phyloP scores from a whole-genome alignment of 2,113 vertebrate genomes.

The Notothenia coriiceps region DNA sequence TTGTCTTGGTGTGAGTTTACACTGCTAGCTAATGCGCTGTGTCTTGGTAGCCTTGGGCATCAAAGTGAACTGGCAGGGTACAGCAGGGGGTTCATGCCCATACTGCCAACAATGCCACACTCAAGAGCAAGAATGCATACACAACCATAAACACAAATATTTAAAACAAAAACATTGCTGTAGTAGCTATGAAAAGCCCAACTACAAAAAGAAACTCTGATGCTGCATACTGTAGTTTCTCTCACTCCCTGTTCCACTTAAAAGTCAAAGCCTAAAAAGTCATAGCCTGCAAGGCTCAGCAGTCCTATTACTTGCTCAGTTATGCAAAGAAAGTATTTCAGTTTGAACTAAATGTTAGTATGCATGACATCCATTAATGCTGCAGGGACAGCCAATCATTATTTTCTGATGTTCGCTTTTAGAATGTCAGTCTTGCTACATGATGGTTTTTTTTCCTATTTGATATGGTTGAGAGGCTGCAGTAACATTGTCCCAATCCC shows the following conservation, averaged over 20 bases:
- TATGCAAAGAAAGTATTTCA: conserved; percentile 35
- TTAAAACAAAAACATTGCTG: conserved; percentile 3
- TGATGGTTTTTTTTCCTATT: conserved; percentile 21
- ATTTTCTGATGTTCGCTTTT: conserved; percentile 25
- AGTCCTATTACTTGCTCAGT: conserved; percentile 24
- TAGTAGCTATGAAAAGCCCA: conserved; percentile 4
- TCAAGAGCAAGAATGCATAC: background rate
- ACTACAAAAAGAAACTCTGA: background rate
- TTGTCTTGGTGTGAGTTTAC: background rate
- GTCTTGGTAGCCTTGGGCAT: conserved; percentile 38
- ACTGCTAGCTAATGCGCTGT: conserved; percentile 29
- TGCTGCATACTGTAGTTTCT: background rate
- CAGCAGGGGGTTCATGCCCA: conserved; percentile 41
- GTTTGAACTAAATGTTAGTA: conserved; percentile 31
- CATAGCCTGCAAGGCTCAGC: conserved; percentile 25
- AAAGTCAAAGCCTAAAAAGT: conserved; percentile 5
- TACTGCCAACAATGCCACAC: conserved; percentile 10
- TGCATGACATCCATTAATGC: conserved; percentile 36
- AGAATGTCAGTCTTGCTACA: conserved; percentile 1
- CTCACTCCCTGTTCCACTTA: conserved; percentile 5
- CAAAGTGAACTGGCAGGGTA: conserved; percentile 43
- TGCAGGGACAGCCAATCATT: conserved; percentile 29
- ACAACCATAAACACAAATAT: conserved; percentile 9
- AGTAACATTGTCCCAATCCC: conserved; percentile 19
- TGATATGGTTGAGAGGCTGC: conserved; percentile 38